Evolutionary conservation across 1,140 invertebrate species (phyloP), one percentile per base, ranked within the genome.

Genomic region (Tetranychus urticae): DNA sequence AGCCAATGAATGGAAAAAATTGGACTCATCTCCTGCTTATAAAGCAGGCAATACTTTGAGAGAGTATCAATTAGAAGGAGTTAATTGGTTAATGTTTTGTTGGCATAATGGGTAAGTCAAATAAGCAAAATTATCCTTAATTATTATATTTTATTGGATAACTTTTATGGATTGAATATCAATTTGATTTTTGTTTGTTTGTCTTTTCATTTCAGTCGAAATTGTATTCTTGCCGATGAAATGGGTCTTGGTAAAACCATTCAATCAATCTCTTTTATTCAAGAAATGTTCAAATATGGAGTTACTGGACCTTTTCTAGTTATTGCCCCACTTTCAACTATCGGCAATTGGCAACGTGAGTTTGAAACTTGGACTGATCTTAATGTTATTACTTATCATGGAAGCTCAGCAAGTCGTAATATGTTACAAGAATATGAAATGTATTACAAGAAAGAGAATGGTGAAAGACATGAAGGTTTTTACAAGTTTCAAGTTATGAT

Each of bases 271-370:
- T 86, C 90, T 34, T 94, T 94, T 76, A 81, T 96, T 4, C 80
- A 94, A 70, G 82, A 91, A 50, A 86, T 93, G 1, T 82, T 84
- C 72, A 82, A 90, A 66, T 88, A 88, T 74, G 96, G 94, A 12
- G 89, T 99, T 67, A 79, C 86, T 66, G 93, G 94, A 31, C 96
- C 96, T 33, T 99, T 96, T 73, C 78, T 99, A 54, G 88, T 99
- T n/a, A 96, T 99, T 67, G 96, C 91, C 6, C 96, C 96, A 4
- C 77, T 99, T 2, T 98, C 93, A 0, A 99, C 96, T 1, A 92
- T 99, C 68, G 92, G 90, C n/a, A 99, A 99, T 79, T 99, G 96
- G 96, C 92, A 97, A 74, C 76, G 96, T 69, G 96, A 99, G 78
- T 97, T 99, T 74, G 96, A 99, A 77, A 84, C 84, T 12, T 99